Base-by-base conservation (phyloP, 2,113 vertebrate species). In the Chunga burmeisteri region DNA sequence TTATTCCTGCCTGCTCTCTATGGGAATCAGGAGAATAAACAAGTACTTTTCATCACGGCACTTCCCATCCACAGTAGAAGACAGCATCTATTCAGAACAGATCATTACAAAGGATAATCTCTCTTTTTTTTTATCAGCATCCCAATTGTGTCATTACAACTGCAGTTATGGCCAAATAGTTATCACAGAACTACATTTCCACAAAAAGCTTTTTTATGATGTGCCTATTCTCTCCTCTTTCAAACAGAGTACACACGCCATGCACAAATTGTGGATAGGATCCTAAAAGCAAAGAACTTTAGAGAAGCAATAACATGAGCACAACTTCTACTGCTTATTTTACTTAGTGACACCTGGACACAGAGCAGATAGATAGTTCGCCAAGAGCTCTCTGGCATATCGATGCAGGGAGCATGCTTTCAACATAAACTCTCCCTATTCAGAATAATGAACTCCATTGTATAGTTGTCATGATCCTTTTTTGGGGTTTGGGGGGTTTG, bases 91-190 rank as follows among this genome's bases (percentile, higher is more conserved):
- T 26, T 85, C 36, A 30, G 38, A 90, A 40, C 38, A 77, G 13
- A 42, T 5, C 3, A 1, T 53, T 58, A 53, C 63, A 84, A 84
- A 75, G 29, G 19, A 79, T 66, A 70, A 90, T 58, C 47, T 83
- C 32, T 21, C 49, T 84, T 68, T 91, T 83, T 26, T 83, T 95
- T 90, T 82, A 93, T 70, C 94, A 86, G 47, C 87, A 58, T 55
- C 81, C 62, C 66, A 38, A 1, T 65, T 0, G 0, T 30, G 56
- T 44, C 2, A 1, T 26, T 84, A 13, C 2, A 1, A 58, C 47
- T 77, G 44, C 62, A 82, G 34, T 17, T 50, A 70, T 3, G 27
- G 81, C 13, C 66, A 86, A 65, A 74, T 2, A 82, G 13, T 56
- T 62, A 50, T n/a, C 50, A 65, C 34, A 88, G 62, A 49, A 5